These are phyloP conservation scores for Willisornis vidua DNA, from an alignment of 2,113 vertebrate genomes.

Conservation along the genomic window DNA sequence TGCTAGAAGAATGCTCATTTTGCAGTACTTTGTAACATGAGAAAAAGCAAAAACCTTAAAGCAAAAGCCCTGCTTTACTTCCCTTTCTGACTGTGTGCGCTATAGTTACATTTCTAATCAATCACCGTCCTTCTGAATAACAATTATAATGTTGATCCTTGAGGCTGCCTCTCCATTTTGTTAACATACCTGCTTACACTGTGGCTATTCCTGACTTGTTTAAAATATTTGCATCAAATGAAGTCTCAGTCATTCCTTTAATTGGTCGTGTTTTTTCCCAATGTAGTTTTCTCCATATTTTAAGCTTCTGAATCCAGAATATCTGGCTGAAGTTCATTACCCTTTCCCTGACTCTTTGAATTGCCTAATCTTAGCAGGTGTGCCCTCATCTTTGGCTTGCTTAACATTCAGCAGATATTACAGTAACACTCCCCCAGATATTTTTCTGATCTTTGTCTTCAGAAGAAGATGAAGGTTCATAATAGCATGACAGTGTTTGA, in stretches of 20 bases:
- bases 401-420: background rate
- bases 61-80: background rate
- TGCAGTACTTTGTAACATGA: background rate
- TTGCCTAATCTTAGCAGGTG: slow-evolving; percentile 20
- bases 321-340: background rate
- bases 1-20: background rate
- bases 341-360: background rate
- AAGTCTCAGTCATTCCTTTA: background rate
- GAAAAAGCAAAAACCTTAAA: slow-evolving; percentile 10
- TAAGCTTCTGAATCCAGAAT: background rate
- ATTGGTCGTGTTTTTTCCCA: background rate
- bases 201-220: slow-evolving; percentile 42
- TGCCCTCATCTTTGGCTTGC: slow-evolving; percentile 1
- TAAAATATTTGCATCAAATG: slow-evolving; percentile 22
- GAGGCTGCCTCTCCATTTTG: background rate
- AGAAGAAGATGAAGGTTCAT: background rate
- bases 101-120: slow-evolving; percentile 22
- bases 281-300: background rate
- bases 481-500: background rate
- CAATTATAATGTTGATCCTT: slow-evolving; percentile 26
- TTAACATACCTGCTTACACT: background rate
- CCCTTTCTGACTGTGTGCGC: background rate
- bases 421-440: background rate
- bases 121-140: slow-evolving; percentile 3
- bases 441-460: background rate